phyloP scores from a whole-genome alignment of 2,113 vertebrate species.

The Siniperca chuatsi region DNA sequence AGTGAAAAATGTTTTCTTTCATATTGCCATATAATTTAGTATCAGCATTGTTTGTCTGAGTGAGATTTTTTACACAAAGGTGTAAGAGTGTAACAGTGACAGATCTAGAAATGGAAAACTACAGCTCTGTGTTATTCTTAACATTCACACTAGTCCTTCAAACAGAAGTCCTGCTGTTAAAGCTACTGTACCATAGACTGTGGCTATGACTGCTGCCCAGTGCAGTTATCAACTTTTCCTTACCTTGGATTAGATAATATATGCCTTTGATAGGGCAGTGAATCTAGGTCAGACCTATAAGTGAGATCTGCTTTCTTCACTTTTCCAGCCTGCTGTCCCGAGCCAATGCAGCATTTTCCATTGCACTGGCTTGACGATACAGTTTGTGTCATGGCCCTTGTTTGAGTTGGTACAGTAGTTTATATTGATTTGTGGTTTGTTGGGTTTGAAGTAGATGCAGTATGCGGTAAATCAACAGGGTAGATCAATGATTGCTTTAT shows the following conservation, averaged over 20 bases:
- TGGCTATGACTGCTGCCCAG: conserved; percentile 39
- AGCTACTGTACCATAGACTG: conserved; percentile 58
- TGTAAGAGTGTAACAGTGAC: conserved; percentile 15
- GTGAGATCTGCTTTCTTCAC: conserved; percentile 72
- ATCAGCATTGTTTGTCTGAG: conserved; percentile 20
- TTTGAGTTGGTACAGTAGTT: conserved; percentile 61
- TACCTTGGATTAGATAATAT: conserved; percentile 78
- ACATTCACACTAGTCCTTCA: conserved; percentile 25
- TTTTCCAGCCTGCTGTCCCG: conserved; percentile 68
- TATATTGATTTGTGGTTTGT: conserved; percentile 40
- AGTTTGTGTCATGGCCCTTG: conserved; percentile 58
- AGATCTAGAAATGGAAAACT: conserved; percentile 40
- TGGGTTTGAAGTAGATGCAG: conserved; percentile 30
- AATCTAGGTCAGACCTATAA: conserved; percentile 79
- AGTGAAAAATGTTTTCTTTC: conserved; percentile 31
- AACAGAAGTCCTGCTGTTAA: conserved; percentile 50
- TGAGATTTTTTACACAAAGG: conserved; percentile 7
- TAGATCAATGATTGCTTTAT: background rate
- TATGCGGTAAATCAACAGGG: conserved; percentile 25
- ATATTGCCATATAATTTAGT: conserved; percentile 17
- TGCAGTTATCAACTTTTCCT: conserved; percentile 64
- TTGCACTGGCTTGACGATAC: conserved; percentile 60
- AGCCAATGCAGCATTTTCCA: conserved; percentile 75
- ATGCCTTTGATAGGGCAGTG: conserved; percentile 67
- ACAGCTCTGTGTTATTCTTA: conserved; percentile 38